A percentile compares a stretch with the other conserved stretches of the same genome.
Conservation (phyloP, 2,113 vertebrate genomes). For the Petaurus breviceps region DNA sequence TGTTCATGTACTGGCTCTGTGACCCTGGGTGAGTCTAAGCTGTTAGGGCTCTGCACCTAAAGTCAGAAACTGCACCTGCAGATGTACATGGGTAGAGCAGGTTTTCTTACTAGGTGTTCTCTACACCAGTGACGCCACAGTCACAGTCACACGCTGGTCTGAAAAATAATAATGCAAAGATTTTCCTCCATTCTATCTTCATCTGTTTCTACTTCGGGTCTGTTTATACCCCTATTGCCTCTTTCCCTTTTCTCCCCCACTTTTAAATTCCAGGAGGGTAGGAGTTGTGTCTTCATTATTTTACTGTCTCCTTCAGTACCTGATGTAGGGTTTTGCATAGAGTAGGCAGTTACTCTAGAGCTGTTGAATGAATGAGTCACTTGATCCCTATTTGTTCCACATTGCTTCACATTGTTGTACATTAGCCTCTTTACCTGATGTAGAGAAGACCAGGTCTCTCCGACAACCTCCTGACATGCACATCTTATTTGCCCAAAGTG, state of each 20-base stretch:
- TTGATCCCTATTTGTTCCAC: not conserved
- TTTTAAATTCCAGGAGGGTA: not conserved
- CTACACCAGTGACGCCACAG: not conserved
- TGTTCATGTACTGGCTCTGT: not conserved
- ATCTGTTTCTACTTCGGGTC: not conserved
- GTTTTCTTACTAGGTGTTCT: not conserved
- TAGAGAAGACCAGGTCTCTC: not conserved
- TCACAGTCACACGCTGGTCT: no score
- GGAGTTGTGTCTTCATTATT: not conserved
- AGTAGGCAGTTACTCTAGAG: not conserved
- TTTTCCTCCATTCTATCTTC: not conserved
- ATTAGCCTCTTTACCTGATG: not conserved
- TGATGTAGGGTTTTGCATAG: not conserved
- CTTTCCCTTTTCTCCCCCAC: not conserved
- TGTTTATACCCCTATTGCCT: not conserved
- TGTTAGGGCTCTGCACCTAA: not conserved
- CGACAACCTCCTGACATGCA: not conserved
- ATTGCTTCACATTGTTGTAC: no score
- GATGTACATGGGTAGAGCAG: not conserved
- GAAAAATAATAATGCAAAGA: not conserved
- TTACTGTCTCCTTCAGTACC: not conserved
- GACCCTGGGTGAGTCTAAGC: not conserved
- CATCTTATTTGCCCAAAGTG: not conserved
- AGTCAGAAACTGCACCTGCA: not conserved
- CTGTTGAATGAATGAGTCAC: not conserved